A percentile compares a stretch with the other conserved stretches of the same genome.
phyloP scores from a whole-genome alignment of 2,888 invertebrate genomes.

The Onthophagus sagittarius region DNA sequence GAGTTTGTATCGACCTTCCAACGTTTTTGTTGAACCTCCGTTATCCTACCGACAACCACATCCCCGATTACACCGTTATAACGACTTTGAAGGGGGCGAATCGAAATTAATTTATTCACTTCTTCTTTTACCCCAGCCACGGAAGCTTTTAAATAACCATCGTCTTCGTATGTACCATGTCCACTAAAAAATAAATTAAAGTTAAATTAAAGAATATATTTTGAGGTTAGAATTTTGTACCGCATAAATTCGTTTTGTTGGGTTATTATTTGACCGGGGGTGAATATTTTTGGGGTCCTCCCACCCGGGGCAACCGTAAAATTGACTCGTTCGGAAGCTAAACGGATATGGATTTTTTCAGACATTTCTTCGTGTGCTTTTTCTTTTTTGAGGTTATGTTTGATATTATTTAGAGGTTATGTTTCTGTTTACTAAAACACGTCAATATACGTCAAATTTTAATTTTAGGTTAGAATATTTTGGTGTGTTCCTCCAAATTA shows the following conservation, averaged over 20 bases:
- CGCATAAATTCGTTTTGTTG: conserved; percentile 80
- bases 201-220: conserved; percentile 22
- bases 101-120: conserved; percentile 91
- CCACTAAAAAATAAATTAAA: conserved; percentile 61
- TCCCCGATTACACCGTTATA: conserved; percentile 95
- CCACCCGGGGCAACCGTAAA: conserved; percentile 55
- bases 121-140: conserved; percentile 92
- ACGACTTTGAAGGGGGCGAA: conserved; percentile 85
- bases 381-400: too few relatives aligned
- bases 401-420: background rate
- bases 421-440: background rate
- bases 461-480: background rate
- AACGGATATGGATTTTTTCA: conserved; percentile 58
- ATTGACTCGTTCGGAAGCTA: conserved; percentile 64
- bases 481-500: background rate
- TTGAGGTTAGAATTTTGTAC: conserved; percentile 49
- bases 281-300: conserved; percentile 65
- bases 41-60: conserved; percentile 90
- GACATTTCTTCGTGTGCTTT: conserved; percentile 48
- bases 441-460: background rate
- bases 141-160: conserved; percentile 81
- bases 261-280: conserved; percentile 86
- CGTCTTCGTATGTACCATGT: conserved; percentile 91
- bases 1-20: conserved; percentile 97
- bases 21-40: conserved; percentile 88